Base-by-base conservation (phyloP, 2,113 vertebrate genomes). In the Coreoperca whiteheadi region DNA sequence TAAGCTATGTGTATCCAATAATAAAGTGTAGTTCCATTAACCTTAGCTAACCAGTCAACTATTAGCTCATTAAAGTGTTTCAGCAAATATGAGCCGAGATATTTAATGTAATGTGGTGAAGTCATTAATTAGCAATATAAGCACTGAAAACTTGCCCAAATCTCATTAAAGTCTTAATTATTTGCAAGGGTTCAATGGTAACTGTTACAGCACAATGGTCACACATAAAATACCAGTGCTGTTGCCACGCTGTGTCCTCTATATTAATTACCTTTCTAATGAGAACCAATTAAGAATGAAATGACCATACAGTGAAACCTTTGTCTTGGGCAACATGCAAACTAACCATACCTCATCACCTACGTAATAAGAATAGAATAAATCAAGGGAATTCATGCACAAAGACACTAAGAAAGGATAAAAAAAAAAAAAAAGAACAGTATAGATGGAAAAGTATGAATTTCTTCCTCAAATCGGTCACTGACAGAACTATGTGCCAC, bases 261-360 rank as follows among this genome's bases (percentile, higher is more conserved):
- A 0, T 73, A 71, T 59, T 70, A 23, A 77, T 83, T 61, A 79
- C 37, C 12, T 71, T 63, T 30, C 30, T 65, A 70, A 71, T 50
- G 39, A 51, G 39, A 73, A 10, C 53, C 48, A 28, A 56, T 70
- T 64, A 60, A 69, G 53, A 41, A n/a, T 37, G 0, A 5, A 70
- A 73, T 43, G 16, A n/a, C 25, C 61, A 75, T 37, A 60, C 21
- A 23, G 37, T 53, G 30, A 39, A 30, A 56, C 28, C 32, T 71
- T 23, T 63, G 10, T 77, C 41, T 59, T 1, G 14, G 46, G 43
- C 25, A 65, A 43, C 41, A 73, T 18, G 6, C 23, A 39, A 57
- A 57, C 14, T 0, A 41, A 56, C 9, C 48, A 14, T 0, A 34
- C 73, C 70, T 61, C 25, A 69, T 54, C 34, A 54, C 53, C 16